Percentiles rank a stretch among this genome's conserved stretches.
Evolutionary conservation across 1,140 invertebrate species (phyloP).

Genomic region (Ips typographus): DNA sequence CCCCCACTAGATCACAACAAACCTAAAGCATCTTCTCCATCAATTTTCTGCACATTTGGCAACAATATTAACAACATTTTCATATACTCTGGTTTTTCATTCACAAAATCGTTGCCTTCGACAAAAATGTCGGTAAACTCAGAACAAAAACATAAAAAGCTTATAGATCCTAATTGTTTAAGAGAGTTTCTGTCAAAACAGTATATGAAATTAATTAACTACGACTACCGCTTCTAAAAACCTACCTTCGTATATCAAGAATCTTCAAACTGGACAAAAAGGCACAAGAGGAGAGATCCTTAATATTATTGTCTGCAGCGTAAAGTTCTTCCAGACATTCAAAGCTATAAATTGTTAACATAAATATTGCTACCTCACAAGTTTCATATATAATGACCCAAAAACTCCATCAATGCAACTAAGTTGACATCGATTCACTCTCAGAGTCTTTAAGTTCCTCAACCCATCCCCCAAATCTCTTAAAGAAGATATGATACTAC

Average conservation of each 20-base stretch:
- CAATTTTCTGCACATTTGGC: neutral
- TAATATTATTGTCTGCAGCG: conserved; percentile 62
- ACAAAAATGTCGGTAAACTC: neutral
- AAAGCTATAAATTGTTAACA: conserved; percentile 23
- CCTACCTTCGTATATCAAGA: conserved; percentile 57
- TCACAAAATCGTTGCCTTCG: neutral
- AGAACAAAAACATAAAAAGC: neutral
- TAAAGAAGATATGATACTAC: conserved; percentile 63
- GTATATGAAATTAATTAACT: neutral
- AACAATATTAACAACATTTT: neutral
- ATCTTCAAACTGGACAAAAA: conserved; percentile 56
- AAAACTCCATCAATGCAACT: conserved; percentile 65
- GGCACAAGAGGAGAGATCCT: conserved; percentile 59
- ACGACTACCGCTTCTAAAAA: conserved; percentile 6
- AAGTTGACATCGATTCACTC: conserved; percentile 65
- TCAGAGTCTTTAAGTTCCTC: conserved; percentile 59
- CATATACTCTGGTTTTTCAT: neutral
- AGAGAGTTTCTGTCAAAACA: neutral
- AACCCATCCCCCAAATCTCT: conserved; percentile 68
- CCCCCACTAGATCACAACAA: too few relatives aligned
- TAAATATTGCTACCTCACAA: neutral
- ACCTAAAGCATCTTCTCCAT: neutral
- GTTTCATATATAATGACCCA: conserved; percentile 19
- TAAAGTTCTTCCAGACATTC: conserved; percentile 62
- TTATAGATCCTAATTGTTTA: conserved; percentile 1